Evolutionary conservation across 2,888 invertebrate species (phyloP).

Genomic region (Strigamia maritima): DNA sequence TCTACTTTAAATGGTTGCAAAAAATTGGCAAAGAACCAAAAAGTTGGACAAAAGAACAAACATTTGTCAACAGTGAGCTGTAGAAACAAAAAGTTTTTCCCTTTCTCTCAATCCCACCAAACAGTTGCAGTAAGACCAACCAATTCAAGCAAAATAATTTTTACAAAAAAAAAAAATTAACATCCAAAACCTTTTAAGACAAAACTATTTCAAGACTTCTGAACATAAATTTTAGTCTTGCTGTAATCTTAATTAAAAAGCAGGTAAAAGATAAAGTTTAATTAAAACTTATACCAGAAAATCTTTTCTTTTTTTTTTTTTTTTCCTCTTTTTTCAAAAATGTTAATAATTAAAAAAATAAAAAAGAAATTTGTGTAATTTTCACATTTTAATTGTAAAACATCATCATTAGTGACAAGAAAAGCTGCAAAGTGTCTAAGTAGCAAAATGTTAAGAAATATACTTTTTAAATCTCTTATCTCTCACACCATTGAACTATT

Average conservation of each 20-base stretch:
- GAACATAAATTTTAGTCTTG: no score
- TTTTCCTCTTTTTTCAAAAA: background rate
- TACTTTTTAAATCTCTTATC: no score
- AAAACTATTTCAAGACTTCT: background rate
- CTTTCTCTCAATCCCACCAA: background rate
- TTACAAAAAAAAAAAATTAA: background rate
- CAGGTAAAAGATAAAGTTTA: background rate
- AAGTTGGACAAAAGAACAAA: background rate
- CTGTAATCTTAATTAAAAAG: background rate
- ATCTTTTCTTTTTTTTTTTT: no score
- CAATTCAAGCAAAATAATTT: background rate
- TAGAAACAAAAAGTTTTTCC: background rate
- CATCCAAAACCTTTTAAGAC: background rate
- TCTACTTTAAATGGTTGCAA: background rate
- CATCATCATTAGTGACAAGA: background rate
- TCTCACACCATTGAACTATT: no score
- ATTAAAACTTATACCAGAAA: background rate
- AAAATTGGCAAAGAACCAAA: background rate
- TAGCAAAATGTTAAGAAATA: background rate
- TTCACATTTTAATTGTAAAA: background rate
- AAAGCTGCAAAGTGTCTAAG: background rate
- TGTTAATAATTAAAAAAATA: background rate
- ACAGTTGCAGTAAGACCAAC: no score
- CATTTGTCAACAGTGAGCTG: conserved; percentile 3
- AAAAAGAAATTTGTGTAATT: background rate